phyloP scores from a whole-genome alignment of 2,113 vertebrate species.

The Rallus limicola region DNA sequence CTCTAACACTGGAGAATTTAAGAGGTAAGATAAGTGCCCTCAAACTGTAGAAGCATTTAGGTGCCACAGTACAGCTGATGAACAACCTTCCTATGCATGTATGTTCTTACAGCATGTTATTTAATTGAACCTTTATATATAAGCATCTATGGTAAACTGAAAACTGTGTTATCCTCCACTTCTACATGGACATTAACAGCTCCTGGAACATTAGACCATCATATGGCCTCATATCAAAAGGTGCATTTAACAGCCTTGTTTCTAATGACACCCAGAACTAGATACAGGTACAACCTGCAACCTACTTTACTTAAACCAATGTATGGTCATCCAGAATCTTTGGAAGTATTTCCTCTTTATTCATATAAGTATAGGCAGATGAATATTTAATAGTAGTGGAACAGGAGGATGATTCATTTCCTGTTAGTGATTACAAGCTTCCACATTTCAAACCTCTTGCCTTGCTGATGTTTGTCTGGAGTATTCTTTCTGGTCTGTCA shows the following conservation, averaged over 20 bases:
- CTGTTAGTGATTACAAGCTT: not conserved
- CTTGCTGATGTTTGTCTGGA: not conserved
- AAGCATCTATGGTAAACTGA: not conserved
- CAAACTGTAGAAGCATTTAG: not conserved
- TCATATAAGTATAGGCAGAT: not conserved
- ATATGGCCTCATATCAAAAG: fast-evolving
- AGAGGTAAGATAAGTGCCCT: not conserved
- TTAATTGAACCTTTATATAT: not conserved
- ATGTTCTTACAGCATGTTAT: not conserved
- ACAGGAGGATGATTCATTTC: not conserved
- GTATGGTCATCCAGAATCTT: not conserved
- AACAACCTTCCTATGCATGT: not conserved
- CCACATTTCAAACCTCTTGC: not conserved
- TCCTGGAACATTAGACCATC: not conserved
- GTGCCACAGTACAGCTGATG: not conserved
- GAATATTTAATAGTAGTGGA: not conserved
- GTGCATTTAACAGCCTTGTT: not conserved
- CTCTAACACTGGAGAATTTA: not conserved
- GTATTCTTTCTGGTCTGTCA: not conserved
- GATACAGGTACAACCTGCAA: not conserved
- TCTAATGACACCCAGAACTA: not conserved
- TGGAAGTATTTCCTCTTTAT: not conserved
- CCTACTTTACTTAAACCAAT: not conserved
- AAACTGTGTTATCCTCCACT: not conserved
- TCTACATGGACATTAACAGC: not conserved